Evolutionary conservation across 1,140 invertebrate species (phyloP), one percentile per base, ranked within the genome.

Genomic region (Diabrotica undecimpunctata): DNA sequence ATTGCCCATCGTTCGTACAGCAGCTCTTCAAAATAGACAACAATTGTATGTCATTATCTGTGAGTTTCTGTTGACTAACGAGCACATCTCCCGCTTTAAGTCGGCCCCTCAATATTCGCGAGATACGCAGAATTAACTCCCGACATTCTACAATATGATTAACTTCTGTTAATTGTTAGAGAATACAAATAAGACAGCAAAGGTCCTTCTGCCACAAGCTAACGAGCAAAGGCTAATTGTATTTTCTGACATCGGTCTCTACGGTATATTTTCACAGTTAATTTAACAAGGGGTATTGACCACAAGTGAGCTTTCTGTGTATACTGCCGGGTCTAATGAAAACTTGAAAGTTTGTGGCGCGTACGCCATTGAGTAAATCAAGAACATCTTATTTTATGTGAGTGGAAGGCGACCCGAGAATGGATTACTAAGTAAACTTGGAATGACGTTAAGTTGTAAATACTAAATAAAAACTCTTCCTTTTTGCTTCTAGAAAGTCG

Each of bases 331-430:
- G n/a, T 10, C 8, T 46, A 6, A 46, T 10, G 41, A 46, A 46
- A 46, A 46, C 41, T 46, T 46, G 41, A 46, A n/a, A 46, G 41
- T 46, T 46, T 46, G 41, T 46, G 41, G 25, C 25, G 25, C 25
- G 25, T 66, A n/a, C 65, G 62, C 41, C 55, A 61, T 25, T 62
- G 36, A 10, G 46, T 56, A 13, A 54, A 63, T 12, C 36, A 10
- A 58, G 54, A 58, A 57, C 25, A 63, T 9, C 51, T 63, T 54
- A 37, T 62, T 61, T 61, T 25, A 25, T 25, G 25, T 25, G 25
- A 25, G 25, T 25, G 25, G 25, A 25, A 25, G 25, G 25, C 25
- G 25, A 55, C 4, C 25, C 25, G 25, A 25, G 25, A 4, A 25
- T 25, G 25, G 25, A 25, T 25, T 25, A 25, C 25, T 25, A 25